Conservation (phyloP, 2,797 vertebrate species). For the Enteromius fasciolatus region DNA sequence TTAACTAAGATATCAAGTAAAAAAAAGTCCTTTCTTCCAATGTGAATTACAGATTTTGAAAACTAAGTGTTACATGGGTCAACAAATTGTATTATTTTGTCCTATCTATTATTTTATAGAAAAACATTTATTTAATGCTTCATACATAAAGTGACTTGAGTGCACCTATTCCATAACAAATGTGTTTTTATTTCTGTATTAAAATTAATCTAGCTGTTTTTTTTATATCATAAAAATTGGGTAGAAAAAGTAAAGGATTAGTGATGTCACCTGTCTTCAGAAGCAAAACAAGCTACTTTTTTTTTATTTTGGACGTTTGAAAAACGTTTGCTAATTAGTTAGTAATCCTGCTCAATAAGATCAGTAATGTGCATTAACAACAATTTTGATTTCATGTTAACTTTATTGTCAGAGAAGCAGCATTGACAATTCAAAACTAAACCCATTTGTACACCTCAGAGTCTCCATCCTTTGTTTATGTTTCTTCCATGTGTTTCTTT, state of each 20-base stretch:
- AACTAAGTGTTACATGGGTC: neutral
- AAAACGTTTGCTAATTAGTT: neutral
- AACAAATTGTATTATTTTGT: neutral
- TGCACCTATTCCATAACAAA: neutral
- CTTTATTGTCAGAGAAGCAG: neutral
- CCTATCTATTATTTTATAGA: neutral
- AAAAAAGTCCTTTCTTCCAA: neutral
- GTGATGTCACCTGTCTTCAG: neutral
- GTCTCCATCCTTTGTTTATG: slow-evolving; percentile 19
- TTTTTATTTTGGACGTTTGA: neutral
- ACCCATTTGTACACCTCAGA: neutral
- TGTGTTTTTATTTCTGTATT: neutral
- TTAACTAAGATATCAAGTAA: neutral
- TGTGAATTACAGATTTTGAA: neutral
- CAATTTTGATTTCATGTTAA: neutral
- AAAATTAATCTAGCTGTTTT: neutral
- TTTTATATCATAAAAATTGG: too few species aligned
- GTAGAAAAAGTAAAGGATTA: neutral
- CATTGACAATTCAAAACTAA: neutral
- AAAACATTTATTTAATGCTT: neutral
- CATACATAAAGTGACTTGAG: neutral
- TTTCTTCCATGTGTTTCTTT: slow-evolving; percentile 27
- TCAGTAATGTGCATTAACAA: neutral
- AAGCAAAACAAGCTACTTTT: neutral
- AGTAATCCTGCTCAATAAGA: neutral